A percentile compares a stretch with the other conserved stretches of the same genome.
Evolutionary conservation across 2,113 vertebrate genomes (phyloP).

Genomic region (Gymnarchus niloticus): DNA sequence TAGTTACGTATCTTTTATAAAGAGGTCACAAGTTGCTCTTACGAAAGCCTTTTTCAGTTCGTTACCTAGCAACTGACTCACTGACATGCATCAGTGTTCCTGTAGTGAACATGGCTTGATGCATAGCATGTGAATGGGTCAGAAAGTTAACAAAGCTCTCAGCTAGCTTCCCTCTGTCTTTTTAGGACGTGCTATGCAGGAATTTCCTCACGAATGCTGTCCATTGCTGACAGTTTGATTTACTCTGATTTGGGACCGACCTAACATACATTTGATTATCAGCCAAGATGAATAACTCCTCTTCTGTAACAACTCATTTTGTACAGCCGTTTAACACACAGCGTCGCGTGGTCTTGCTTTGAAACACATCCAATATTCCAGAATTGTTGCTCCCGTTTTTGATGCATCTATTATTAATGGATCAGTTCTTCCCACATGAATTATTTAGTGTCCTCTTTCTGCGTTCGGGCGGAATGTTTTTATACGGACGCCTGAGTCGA

Average conservation of each 20-base stretch:
- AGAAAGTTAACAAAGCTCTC: too few species aligned
- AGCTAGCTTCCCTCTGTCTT: not conserved
- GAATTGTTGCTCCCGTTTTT: not conserved
- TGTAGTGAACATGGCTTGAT: not conserved
- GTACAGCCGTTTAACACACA: too few species aligned
- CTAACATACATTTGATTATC: not conserved
- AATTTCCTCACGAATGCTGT: not conserved
- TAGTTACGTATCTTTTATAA: not conserved
- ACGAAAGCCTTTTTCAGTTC: not conserved
- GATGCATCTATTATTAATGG: conserved; percentile 9
- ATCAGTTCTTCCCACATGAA: not conserved
- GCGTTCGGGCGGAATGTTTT: conserved; percentile 3
- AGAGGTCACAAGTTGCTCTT: conserved; percentile 7
- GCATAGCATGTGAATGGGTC: too few species aligned
- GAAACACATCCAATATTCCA: not conserved
- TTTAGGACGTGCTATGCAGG: not conserved
- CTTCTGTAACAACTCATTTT: too few species aligned
- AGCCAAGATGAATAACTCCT: too few species aligned
- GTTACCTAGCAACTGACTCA: conserved; percentile 8
- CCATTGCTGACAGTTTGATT: not conserved
- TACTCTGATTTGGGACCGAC: not conserved
- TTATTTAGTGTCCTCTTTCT: conserved; percentile 12
- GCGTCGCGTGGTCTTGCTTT: not conserved
- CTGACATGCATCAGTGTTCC: not conserved
- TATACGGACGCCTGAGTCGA: not conserved